Base-by-base conservation (phyloP, 2,113 vertebrate genomes). In the Syngnathus typhle region DNA sequence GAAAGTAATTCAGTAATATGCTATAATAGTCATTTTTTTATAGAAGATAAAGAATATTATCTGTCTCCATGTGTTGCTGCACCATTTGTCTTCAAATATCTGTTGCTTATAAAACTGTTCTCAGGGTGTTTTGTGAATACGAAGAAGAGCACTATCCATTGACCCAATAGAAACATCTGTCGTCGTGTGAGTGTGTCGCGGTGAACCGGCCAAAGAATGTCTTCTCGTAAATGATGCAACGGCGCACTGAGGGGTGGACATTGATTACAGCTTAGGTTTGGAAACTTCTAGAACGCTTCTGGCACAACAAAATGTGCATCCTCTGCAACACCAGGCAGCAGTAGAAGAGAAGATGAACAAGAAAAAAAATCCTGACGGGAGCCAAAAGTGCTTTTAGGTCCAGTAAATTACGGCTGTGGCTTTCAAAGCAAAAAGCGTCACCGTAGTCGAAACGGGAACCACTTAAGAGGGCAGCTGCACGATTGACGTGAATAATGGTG, bases 401-500 rank as follows among this genome's bases (percentile, higher is more conserved):
- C 74, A 84, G 82, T 84, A 88, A 89, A 88, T 84, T 68, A 87
- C 78, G 82, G 85, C 86, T 84, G 87, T 69, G 88, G 88, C 85
- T 90, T 90, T 84, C 76, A 85, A 80, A 88, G 87, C 85, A 88
- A 89, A 88, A 89, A 87, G 84, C 87, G 83, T 88, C 86, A 77
- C 83, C 87, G 88, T 87, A 88, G 87, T 91, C 90, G 91, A 89
- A 81, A 58, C 68, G 61, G 55, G 84, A 90, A 85, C 90, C 90
- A 91, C 88, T 90, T 91, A 72, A 91, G 90, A 88, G 86, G 77
- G 71, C 82, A 88, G 87, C 90, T 85, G 87, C 41, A 64, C 87
- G 84, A 88, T 82, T 89, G 88, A 89, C 86, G 83, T 87, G 87
- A 89, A 88, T 87, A 89, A 89, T 88, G 75, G 80, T 77, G 84